Evolutionary conservation across 2,113 vertebrate species (phyloP).

Genomic region (Scytalopus superciliaris): DNA sequence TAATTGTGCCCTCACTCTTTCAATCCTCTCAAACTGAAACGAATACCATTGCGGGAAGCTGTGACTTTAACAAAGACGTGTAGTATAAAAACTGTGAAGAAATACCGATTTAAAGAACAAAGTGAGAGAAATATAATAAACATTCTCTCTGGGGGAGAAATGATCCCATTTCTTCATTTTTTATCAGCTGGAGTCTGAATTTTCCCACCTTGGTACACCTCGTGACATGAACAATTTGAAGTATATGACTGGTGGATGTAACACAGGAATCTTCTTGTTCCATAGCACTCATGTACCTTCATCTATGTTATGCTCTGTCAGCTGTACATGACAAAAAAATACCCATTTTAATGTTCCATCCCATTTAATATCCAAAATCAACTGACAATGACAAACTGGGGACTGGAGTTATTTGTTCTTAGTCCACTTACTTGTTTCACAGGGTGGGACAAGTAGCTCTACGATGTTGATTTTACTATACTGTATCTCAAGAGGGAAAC

Average conservation of each 20-base stretch:
- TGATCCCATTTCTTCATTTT: not conserved
- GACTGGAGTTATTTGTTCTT: not conserved
- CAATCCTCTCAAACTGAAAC: slow-evolving; percentile 39
- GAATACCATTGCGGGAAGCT: slow-evolving; percentile 26
- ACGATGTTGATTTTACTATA: not conserved
- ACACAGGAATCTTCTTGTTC: not conserved
- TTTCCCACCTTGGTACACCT: not conserved
- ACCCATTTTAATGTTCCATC: not conserved
- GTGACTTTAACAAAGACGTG: slow-evolving; percentile 23
- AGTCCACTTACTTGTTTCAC: not conserved
- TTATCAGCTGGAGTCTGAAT: not conserved
- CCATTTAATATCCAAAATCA: not conserved
- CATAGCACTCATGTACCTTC: not conserved
- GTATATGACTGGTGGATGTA: not conserved
- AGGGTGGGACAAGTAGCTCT: not conserved
- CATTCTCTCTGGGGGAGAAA: not conserved
- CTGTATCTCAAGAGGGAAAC: not conserved
- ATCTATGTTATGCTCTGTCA: not conserved
- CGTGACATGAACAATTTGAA: not conserved
- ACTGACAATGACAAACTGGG: not conserved
- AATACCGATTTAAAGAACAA: slow-evolving; percentile 15
- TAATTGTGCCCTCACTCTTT: slow-evolving; percentile 43
- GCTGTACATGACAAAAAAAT: fast-evolving
- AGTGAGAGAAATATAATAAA: not conserved
- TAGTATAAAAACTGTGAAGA: slow-evolving; percentile 25